Percentiles rank a stretch among this genome's conserved stretches.
Conservation (phyloP, 2,797 vertebrate species). For the Okamejei kenojei region DNA sequence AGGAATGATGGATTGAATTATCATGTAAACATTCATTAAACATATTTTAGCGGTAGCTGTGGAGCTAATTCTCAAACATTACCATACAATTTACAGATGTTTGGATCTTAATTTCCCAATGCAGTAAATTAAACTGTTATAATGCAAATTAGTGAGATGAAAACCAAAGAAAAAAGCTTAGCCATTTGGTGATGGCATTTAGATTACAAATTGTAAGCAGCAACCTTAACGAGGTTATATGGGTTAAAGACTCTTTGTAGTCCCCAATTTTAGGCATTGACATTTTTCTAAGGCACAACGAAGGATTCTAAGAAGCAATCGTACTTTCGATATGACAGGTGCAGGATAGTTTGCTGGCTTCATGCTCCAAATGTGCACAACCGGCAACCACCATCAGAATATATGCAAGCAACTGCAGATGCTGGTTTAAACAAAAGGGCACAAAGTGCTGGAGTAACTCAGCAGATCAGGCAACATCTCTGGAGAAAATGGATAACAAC, state of each 20-base stretch:
- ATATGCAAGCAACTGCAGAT: no score
- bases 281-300: no score
- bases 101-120: background rate
- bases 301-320: background rate
- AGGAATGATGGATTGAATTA: background rate
- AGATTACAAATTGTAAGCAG: background rate
- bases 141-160: background rate
- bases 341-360: background rate
- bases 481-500: no score
- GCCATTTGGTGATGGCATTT: background rate
- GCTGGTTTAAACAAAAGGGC: no score
- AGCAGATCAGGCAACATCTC: no score
- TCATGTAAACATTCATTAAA: background rate
- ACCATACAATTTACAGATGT: background rate
- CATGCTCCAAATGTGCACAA: background rate
- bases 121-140: conserved; percentile 16
- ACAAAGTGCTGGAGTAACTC: no score
- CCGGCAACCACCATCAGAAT: background rate
- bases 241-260: background rate
- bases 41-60: background rate
- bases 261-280: background rate
- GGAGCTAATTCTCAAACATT: background rate
- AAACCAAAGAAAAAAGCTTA: background rate
- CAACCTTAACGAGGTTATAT: background rate
- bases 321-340: no score